phyloP scores from a whole-genome alignment of 2,797 vertebrate genomes.

The Acanthornis magna region DNA sequence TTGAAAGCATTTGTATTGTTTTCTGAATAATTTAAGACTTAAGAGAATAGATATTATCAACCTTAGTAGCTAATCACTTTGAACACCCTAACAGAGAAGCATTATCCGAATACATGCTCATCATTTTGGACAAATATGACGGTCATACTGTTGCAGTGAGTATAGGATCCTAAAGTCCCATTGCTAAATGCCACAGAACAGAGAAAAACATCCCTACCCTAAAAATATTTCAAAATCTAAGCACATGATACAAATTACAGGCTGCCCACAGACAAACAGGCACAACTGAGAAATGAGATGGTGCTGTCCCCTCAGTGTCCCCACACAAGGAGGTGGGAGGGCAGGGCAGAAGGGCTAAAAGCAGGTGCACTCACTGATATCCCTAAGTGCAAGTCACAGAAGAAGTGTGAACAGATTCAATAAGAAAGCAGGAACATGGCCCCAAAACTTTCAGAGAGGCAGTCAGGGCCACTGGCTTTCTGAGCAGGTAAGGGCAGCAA shows the following conservation, averaged over 20 bases:
- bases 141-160: not conserved
- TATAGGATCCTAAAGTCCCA: not conserved
- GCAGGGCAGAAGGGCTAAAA: not conserved
- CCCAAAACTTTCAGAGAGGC: not conserved
- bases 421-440: not conserved
- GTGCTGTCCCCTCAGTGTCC: not conserved
- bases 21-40: not conserved
- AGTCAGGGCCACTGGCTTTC: not conserved
- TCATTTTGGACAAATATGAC: not conserved
- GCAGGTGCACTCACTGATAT: not conserved
- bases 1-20: not conserved
- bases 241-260: not conserved
- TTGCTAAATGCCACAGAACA: not conserved
- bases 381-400: accelerated
- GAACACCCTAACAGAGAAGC: not conserved
- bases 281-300: accelerated
- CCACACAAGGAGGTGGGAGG: not conserved
- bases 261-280: not conserved
- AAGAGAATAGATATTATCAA: not conserved
- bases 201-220: not conserved
- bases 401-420: not conserved
- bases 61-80: not conserved
- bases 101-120: not conserved
- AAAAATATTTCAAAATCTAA: not conserved
- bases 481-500: not conserved